Evolutionary conservation across 92 coral and sea anemone genomes (phyloP).

Genomic region (Epizoanthus stellaris): DNA sequence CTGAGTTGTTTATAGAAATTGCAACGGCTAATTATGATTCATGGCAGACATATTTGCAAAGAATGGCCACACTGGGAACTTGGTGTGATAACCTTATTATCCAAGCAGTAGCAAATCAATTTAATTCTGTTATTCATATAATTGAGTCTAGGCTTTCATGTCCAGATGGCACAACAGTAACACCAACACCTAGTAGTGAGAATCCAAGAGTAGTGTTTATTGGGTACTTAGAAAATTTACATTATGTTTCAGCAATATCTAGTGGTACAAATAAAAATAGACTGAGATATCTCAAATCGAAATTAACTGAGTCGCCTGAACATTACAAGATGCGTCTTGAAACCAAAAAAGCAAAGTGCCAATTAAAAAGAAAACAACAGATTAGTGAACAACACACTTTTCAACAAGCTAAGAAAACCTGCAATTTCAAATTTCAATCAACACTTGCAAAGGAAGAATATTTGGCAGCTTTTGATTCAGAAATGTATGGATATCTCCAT

Average conservation of each 20-base stretch:
- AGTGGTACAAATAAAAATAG: background rate
- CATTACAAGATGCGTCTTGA: conserved; percentile 16
- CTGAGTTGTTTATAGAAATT: too few species aligned
- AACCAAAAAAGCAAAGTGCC: background rate
- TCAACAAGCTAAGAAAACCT: conserved; percentile 1
- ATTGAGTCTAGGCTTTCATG: too few species aligned
- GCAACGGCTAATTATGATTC: too few species aligned
- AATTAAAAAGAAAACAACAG: background rate
- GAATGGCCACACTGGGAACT: too few species aligned
- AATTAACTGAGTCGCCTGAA: conserved; percentile 14
- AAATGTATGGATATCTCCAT: conserved; percentile 26
- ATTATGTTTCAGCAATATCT: background rate
- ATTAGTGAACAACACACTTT: background rate
- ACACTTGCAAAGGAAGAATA: conserved; percentile 21
- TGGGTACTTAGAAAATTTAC: too few species aligned
- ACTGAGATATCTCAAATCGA: conserved; percentile 24
- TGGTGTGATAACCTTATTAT: too few species aligned
- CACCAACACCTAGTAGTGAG: too few species aligned
- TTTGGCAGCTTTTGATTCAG: conserved; percentile 40
- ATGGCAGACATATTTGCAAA: too few species aligned
- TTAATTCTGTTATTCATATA: too few species aligned
- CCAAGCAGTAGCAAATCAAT: too few species aligned
- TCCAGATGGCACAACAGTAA: too few species aligned
- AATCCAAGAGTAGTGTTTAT: too few species aligned
- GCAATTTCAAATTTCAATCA: background rate